Evolutionary conservation across 2,797 vertebrate species (phyloP).

Genomic region (Hemibagrus guttatus): DNA sequence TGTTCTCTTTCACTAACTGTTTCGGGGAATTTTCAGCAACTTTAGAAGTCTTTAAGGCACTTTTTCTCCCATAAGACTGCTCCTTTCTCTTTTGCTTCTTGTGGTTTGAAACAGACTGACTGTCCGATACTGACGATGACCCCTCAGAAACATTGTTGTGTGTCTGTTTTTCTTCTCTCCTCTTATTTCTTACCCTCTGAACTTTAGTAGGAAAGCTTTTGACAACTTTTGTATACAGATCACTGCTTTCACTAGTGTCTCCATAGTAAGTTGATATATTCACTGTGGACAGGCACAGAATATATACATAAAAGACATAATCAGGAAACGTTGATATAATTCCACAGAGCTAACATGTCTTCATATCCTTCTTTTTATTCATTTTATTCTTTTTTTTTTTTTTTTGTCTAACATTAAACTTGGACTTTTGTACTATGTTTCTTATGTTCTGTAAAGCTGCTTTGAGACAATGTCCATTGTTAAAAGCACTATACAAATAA

Average conservation of each 20-base stretch:
- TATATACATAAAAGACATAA: not conserved
- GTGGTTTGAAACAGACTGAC: slow-evolving; percentile 33
- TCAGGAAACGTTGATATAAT: not conserved
- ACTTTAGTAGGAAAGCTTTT: slow-evolving; percentile 32
- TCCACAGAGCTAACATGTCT: not conserved
- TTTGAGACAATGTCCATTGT: too few relatives aligned
- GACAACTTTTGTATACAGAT: slow-evolving; percentile 39
- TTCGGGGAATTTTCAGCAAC: not conserved
- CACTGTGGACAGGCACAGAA: slow-evolving; percentile 56
- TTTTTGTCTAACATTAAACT: too few relatives aligned
- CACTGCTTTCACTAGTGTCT: slow-evolving; percentile 61
- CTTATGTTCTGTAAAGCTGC: too few relatives aligned
- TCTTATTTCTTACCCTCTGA: slow-evolving; percentile 40
- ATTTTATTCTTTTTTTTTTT: too few relatives aligned
- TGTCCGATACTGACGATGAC: slow-evolving; percentile 49
- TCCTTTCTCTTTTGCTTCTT: slow-evolving; percentile 10
- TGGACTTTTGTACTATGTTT: too few relatives aligned
- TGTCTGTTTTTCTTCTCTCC: slow-evolving; percentile 53
- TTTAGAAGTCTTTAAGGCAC: slow-evolving; percentile 26
- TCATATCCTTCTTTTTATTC: not conserved
- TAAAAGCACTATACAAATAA: too few relatives aligned
- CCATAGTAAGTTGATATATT: slow-evolving; percentile 59
- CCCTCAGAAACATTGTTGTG: slow-evolving; percentile 43
- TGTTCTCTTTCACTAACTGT: slow-evolving; percentile 5
- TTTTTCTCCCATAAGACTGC: slow-evolving; percentile 5